Evolutionary conservation across 1,140 invertebrate species (phyloP).

Genomic region (Leptinotarsa texana): DNA sequence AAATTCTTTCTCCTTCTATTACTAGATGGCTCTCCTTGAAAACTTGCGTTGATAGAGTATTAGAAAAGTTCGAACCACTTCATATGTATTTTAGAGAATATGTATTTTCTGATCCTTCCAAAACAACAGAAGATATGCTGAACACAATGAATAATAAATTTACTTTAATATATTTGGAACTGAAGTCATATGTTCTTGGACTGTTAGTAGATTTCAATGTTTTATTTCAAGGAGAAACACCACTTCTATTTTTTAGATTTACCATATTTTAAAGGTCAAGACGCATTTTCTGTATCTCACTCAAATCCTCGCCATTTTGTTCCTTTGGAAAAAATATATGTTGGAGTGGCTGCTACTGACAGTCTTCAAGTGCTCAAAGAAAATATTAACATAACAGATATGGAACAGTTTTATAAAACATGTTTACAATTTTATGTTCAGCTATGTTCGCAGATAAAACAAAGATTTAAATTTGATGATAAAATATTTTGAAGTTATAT

Average conservation of each 20-base stretch:
- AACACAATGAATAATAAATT: conserved; percentile 46
- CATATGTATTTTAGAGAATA: conserved; percentile 17
- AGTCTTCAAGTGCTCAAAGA: conserved; percentile 11
- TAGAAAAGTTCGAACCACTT: conserved; percentile 25
- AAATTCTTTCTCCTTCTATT: conserved; percentile 17
- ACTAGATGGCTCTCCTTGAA: conserved; percentile 24
- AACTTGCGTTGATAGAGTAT: conserved; percentile 14
- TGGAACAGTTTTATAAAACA: conserved; percentile 24
- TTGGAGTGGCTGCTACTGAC: conserved; percentile 25
- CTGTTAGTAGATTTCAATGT: conserved; percentile 48
- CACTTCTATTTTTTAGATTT: conserved; percentile 39
- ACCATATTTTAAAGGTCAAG: conserved; percentile 17
- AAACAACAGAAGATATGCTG: conserved; percentile 6
- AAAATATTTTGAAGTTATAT: conserved; percentile 30
- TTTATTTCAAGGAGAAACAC: conserved; percentile 49
- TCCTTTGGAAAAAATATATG: conserved; percentile 27
- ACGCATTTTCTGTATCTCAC: conserved; percentile 24
- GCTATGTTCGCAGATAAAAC: conserved; percentile 33
- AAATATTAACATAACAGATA: conserved; percentile 12
- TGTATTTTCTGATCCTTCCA: conserved; percentile 19
- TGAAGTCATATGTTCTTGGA: conserved; percentile 47
- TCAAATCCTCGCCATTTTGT: conserved; percentile 26
- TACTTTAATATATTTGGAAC: conserved; percentile 49
- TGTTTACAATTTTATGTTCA: conserved; percentile 36
- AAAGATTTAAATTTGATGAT: conserved; percentile 35